These are phyloP conservation scores for Mesodorylaimus sp. DNA, from an alignment of 2,888 invertebrate genomes.

Conservation along the genomic window DNA sequence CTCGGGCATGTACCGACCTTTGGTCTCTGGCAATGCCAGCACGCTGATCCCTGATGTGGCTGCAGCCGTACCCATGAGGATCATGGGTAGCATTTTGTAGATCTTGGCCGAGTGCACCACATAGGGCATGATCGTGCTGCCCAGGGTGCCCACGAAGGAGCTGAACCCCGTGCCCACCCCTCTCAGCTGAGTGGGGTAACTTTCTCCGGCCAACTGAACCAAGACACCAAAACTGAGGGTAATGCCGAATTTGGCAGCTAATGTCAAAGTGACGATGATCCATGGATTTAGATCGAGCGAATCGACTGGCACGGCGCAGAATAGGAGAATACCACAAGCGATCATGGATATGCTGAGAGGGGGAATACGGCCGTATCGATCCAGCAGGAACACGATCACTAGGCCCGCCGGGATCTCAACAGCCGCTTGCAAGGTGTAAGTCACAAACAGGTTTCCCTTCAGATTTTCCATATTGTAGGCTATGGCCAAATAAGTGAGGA, in stretches of 20 bases:
- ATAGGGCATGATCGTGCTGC: neutral
- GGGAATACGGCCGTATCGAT: neutral
- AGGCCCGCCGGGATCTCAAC: neutral
- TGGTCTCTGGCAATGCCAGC: neutral
- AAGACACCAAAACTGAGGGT: neutral
- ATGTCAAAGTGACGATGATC: neutral
- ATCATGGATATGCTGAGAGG: neutral
- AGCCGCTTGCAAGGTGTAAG: neutral
- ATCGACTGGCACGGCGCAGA: neutral
- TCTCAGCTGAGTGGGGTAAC: neutral
- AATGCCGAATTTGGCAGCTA: neutral
- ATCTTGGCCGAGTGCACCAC: neutral
- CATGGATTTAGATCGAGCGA: neutral
- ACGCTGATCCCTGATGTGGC: neutral
- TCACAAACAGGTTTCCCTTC: neutral
- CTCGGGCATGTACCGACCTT: neutral
- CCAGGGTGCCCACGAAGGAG: neutral
- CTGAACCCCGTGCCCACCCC: neutral
- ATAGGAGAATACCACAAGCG: neutral
- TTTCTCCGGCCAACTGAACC: neutral
- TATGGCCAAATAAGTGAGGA: neutral
- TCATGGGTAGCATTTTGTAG: neutral
- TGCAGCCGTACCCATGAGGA: neutral
- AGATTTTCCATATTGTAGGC: slow-evolving; percentile 7
- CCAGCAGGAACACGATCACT: neutral